Conservation (phyloP, 2,113 vertebrate species). For the Hypanus sabinus region DNA sequence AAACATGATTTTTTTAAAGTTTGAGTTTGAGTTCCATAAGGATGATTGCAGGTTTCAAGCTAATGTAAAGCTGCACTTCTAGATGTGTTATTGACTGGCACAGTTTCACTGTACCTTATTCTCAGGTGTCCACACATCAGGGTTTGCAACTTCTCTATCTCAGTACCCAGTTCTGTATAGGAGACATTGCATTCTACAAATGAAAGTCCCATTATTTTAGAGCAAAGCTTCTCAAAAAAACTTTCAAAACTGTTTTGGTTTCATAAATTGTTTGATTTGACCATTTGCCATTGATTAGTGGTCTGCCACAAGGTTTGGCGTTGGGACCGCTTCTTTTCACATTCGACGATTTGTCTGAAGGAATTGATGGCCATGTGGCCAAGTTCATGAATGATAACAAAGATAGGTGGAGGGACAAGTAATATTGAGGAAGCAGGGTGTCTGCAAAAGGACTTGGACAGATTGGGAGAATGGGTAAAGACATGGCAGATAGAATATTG, state of each 20-base stretch:
- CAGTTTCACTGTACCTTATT: conserved; percentile 33
- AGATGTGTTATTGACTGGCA: neutral
- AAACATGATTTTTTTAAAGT: neutral
- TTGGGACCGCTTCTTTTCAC: no score
- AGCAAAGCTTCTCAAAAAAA: neutral
- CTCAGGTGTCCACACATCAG: conserved; percentile 2
- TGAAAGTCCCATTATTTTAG: neutral
- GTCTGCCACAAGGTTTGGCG: no score
- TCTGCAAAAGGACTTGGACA: no score
- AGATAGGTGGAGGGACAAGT: no score
- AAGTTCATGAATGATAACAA: no score
- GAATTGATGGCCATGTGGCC: no score
- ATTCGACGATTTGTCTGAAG: no score
- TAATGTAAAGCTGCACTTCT: neutral
- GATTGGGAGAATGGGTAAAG: no score
- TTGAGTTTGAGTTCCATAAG: neutral
- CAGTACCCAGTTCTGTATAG: neutral
- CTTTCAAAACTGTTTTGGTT: neutral
- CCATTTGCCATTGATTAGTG: neutral
- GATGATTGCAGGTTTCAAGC: neutral
- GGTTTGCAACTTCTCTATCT: neutral
- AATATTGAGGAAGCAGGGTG: no score
- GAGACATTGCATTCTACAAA: neutral
- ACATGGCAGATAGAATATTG: no score
- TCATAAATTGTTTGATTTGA: neutral